Conservation (phyloP, 2,888 invertebrate species). For the Amblyjoppa fuscipennis region DNA sequence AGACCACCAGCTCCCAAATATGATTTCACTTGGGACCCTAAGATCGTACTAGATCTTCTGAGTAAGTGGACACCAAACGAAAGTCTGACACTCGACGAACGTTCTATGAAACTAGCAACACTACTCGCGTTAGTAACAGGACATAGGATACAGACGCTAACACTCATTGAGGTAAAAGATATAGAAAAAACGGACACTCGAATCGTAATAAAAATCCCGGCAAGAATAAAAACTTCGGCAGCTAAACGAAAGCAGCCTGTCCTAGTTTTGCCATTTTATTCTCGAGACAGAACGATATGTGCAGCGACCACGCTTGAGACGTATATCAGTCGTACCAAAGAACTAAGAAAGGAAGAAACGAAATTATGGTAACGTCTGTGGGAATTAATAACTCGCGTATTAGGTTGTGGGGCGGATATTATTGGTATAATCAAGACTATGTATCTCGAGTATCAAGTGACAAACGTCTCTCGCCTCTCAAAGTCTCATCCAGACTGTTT, state of each 20-base stretch:
- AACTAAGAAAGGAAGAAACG: conserved; percentile 15
- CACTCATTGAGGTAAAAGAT: background rate
- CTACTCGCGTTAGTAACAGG: background rate
- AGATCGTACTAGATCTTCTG: conserved; percentile 62
- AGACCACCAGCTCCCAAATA: conserved; percentile 68
- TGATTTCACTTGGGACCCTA: conserved; percentile 69
- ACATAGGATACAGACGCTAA: background rate
- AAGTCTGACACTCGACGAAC: background rate
- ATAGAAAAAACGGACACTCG: background rate
- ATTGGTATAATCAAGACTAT: no score
- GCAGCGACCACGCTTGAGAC: conserved; percentile 42
- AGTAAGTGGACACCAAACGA: background rate
- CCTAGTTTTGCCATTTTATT: background rate
- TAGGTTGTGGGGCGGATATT: no score
- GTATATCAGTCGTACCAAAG: conserved; percentile 26
- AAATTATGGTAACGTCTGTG: background rate
- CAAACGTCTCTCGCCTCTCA: no score
- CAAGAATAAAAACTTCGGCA: background rate
- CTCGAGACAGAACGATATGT: conserved; percentile 27
- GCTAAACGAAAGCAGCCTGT: background rate
- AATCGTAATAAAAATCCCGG: background rate
- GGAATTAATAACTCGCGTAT: no score
- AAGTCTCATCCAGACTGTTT: no score
- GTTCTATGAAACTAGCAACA: background rate
- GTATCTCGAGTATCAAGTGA: no score